Evolutionary conservation across 2,888 invertebrate genomes (phyloP), one percentile per base, ranked within the genome.

Genomic region (Cataglyphis altisquamis): DNA sequence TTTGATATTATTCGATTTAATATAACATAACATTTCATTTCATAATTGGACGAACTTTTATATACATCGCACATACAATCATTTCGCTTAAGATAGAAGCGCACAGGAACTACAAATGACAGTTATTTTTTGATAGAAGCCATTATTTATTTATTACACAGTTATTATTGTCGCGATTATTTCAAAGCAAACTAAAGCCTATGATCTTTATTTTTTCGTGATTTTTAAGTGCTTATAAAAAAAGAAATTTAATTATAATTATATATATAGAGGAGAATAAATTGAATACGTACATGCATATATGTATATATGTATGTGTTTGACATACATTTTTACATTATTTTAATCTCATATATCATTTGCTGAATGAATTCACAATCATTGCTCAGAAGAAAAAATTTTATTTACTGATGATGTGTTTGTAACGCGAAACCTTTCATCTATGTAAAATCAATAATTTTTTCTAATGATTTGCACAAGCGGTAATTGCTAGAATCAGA

Each of bases 111-210:
- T 41, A 66, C 52, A 72, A 77, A 41, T 18, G 67, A 29, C 39
- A 29, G 41, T 25, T n/a, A 8, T 48, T 39, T 36, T 25, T 2
- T 21, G 21, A 52, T 39, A 55, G 67, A 18, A 66, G 25, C 39
- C 25, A 66, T 55, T 12, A 32, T 78, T 78, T 78, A 67, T 78
- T 73, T 57, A 21, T 62, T 80, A 52, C 32, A 74, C 9, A 75
- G n/a, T n/a, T 67, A 75, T 75, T 75, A 48, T 78, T 70, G 41
- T 77, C 77, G 77, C 4, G 21, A 60, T 80, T 45, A 45, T 60
- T 80, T 29, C 25, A 9, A 55, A 55, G 9, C 10, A 77, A 68
- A 29, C 4, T 41, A 68, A 66, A 52, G 25, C 39, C 25, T 25
- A 36, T 21, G 6, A 15, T 77, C 18, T 15, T 45, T 52, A 66